These are phyloP conservation scores for Homarus gammarus DNA, from an alignment of 2,888 invertebrate species.

Conservation along the genomic window DNA sequence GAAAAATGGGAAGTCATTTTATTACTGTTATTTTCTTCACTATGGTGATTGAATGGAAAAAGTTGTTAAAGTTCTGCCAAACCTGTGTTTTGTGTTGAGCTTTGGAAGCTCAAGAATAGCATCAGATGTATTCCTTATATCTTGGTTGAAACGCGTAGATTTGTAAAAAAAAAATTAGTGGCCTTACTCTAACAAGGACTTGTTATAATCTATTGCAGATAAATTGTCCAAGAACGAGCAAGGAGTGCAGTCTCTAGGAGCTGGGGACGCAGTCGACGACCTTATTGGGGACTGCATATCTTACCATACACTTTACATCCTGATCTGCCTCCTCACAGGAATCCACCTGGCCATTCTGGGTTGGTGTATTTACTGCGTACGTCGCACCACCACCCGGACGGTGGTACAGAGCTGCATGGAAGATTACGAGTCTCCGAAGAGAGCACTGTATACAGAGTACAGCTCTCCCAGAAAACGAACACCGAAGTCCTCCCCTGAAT, in stretches of 20 bases:
- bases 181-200: too few relatives aligned
- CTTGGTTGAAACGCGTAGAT: too few relatives aligned
- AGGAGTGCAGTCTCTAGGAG: not conserved
- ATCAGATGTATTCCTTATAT: too few relatives aligned
- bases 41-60: too few relatives aligned
- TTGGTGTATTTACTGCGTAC: slow-evolving; percentile 14
- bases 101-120: too few relatives aligned
- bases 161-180: too few relatives aligned
- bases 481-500: slow-evolving; percentile 38
- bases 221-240: not conserved
- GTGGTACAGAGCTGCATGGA: slow-evolving; percentile 13
- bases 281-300: slow-evolving; percentile 16
- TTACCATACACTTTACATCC: slow-evolving; percentile 18
- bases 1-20: too few relatives aligned
- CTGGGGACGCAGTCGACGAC: not conserved
- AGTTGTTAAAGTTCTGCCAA: too few relatives aligned
- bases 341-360: slow-evolving; percentile 16
- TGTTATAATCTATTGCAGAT: not conserved
- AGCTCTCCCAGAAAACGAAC: slow-evolving; percentile 41
- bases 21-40: too few relatives aligned
- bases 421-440: slow-evolving; percentile 54
- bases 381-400: slow-evolving; percentile 18
- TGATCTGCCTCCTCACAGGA: slow-evolving; percentile 4
- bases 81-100: too few relatives aligned
- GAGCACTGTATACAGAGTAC: slow-evolving; percentile 51